Evolutionary conservation across 2,113 vertebrate genomes (phyloP), one percentile per base, ranked within the genome.

Genomic region (Poicephalus gulielmi): DNA sequence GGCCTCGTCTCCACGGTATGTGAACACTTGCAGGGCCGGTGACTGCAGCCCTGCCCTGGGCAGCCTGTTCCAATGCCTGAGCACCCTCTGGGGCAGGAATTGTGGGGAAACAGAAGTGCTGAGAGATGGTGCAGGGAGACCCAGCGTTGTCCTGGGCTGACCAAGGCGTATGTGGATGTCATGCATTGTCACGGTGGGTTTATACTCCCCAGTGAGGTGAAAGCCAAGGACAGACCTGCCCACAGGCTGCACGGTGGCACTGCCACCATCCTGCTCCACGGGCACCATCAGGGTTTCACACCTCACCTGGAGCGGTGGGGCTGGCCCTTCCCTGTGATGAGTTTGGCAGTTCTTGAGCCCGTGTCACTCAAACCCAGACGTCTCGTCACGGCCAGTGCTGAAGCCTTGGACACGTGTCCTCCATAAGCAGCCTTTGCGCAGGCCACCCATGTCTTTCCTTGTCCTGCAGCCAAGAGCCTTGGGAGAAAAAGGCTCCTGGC

Each of bases 231-330:
- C 39, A 31, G 70, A 30, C 28, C 17, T 76, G 49, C 57, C 13
- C 0, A 0, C 3, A 7, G 37, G 63, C 23, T 59, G 35, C 3
- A 2, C 1, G 37, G 17, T 50, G 55, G 8, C 30, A 44, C 0
- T 63, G 60, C 43, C 60, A 69, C 60, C 37, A 23, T 46, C 66
- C 64, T 57, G 41, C 35, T 41, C 71, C 35, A 9, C 1, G 2
- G 25, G 17, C 50, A 39, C n/a, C 70, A 37, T 3, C 41, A 64
- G n/a, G n/a, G 9, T 27, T 41, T 79, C 39, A 10, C 62, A 43
- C 35, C 39, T 69, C n/a, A 28, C 31, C 67, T 49, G n/a, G 60
- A n/a, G 37, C 0, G 0, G 35, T 44, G 69, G 50, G 57, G 13
- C 22, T 66, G 52, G 22, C 18, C 25, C 41, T 64, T 83, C 53